Conservation (phyloP, 2,797 vertebrate genomes). For the Gallinago stenura region DNA sequence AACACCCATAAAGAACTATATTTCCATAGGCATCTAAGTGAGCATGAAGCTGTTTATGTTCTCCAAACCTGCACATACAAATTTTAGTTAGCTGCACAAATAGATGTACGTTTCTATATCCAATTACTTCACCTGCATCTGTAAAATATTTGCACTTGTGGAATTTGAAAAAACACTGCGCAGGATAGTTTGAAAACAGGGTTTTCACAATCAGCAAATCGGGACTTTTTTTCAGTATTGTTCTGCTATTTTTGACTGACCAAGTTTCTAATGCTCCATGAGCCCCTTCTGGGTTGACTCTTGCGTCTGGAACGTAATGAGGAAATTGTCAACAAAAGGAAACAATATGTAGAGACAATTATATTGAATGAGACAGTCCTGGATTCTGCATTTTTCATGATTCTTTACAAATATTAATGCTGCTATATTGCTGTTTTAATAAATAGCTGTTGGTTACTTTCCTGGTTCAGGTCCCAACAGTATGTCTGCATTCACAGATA, state of each 20-base stretch:
- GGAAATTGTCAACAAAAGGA: background rate
- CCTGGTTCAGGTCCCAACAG: background rate
- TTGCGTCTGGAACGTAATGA: background rate
- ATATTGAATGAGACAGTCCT: background rate
- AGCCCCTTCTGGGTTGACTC: background rate
- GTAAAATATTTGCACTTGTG: background rate
- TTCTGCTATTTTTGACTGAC: background rate
- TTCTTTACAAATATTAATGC: background rate
- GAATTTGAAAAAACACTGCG: background rate
- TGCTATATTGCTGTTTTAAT: background rate
- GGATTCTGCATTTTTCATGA: background rate
- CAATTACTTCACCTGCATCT: background rate
- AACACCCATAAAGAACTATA: background rate
- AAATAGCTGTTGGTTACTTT: background rate
- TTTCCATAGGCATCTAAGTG: slow-evolving; percentile 17
- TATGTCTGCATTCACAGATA: background rate
- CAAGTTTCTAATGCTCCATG: background rate
- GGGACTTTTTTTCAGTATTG: background rate
- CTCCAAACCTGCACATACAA: slow-evolving; percentile 1
- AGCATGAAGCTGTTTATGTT: slow-evolving; percentile 47
- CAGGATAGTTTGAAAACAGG: background rate
- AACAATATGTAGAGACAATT: background rate
- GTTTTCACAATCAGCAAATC: background rate
- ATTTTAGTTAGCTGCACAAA: background rate
- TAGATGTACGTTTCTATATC: background rate